Evolutionary conservation across 2,888 invertebrate species (phyloP), one percentile per base, ranked within the genome.

Genomic region (Dromius quadrimaculatus): DNA sequence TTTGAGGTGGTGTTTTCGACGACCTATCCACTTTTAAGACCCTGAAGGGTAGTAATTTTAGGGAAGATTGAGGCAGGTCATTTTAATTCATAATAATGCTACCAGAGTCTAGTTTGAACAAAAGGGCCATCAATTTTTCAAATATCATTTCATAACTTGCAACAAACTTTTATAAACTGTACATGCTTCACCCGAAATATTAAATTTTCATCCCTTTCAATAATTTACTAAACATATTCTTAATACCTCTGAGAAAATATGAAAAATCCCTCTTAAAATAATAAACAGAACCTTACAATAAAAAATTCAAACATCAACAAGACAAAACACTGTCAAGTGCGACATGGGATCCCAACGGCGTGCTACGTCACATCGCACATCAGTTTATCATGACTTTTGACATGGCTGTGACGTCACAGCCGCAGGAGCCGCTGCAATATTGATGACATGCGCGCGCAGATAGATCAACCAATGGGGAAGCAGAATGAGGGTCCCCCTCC

Each of bases 391-490:
- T 57, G 68, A 38, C 32, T 15, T 54, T 28, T 23, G 54, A 54
- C 54, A 54, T 13, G 23, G 23, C 19, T 19, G 20, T 50, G 43
- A 43, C 43, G 43, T n/a, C 11, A 13, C 11, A 15, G 1, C 15
- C 34, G 15, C 22, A 19, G 62, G 32, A 36, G 22, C 62, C 41
- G 68, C 57, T 68, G 68, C 68, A 68, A 68, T 68, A 68, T 68
- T 68, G 68, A 68, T 68, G 68, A 32, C 19, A 17, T 68, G 68
- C 68, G 68, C 68, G 68, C 68, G 68, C 68, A 59, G 9, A 1
- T 8, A 1, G 13, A 1, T n/a, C 13, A 43, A 57, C 57, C 57
- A 57, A 68, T 41, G 41, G 23, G 15, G 19, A 19, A 28, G 11
- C 20, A 11, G 50, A n/a, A 17, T 34, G 28, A 3, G 15, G 15